phyloP scores from a whole-genome alignment of 2,797 vertebrate species.

The Lindbergichthys nudifrons region DNA sequence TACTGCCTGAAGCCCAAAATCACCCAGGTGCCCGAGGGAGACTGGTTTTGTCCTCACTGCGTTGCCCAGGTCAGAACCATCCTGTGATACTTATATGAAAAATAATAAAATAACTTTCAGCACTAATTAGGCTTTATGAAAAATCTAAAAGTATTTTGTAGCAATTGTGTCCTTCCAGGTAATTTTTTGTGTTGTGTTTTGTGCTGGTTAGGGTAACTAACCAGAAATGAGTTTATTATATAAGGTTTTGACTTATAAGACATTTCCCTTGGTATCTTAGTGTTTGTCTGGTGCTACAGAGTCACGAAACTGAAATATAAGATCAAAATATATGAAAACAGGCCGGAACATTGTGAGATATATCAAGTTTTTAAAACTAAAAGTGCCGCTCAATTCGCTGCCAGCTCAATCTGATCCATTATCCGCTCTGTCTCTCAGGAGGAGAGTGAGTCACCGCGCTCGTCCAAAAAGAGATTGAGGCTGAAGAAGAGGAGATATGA shows the following conservation, averaged over 20 bases:
- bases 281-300: neutral
- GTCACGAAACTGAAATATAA: neutral
- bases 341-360: neutral
- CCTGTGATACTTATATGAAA: neutral
- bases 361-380: neutral
- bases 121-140: neutral
- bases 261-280: neutral
- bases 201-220: neutral
- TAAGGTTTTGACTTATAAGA: neutral
- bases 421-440: constrained; percentile 70
- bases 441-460: constrained; percentile 70
- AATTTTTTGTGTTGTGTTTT: no score
- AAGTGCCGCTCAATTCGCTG: neutral
- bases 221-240: neutral
- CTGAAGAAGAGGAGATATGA: constrained; percentile 86
- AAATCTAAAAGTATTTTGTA: neutral
- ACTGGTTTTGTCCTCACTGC: constrained; percentile 97
- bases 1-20: constrained; percentile 96
- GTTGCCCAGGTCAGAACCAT: constrained; percentile 83
- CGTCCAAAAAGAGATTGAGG: constrained; percentile 81
- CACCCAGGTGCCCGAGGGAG: constrained; percentile 93
- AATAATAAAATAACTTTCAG: neutral
- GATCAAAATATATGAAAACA: neutral
- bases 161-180: neutral
- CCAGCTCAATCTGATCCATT: neutral